These are phyloP conservation scores for Cardiocondyla obscurior DNA, from an alignment of 1,140 invertebrate species.

Conservation along the genomic window DNA sequence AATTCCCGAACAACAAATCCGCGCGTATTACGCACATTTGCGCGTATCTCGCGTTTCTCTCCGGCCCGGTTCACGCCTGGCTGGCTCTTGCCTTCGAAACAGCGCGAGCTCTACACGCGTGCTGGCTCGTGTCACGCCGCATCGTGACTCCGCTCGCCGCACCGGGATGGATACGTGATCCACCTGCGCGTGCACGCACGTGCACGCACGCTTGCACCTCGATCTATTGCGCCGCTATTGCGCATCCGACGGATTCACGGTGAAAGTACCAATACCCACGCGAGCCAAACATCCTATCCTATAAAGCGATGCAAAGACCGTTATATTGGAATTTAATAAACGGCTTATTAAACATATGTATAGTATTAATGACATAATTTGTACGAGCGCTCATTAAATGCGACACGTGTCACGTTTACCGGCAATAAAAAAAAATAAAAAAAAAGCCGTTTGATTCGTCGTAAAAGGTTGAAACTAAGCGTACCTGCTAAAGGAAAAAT, in stretches of 20 bases:
- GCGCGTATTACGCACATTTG: neutral
- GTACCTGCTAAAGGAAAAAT: neutral
- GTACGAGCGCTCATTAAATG: neutral
- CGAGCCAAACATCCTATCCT: neutral
- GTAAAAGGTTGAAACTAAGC: neutral
- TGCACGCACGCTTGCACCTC: slow-evolving; percentile 7
- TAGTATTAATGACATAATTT: neutral
- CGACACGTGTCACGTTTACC: neutral
- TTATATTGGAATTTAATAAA: slow-evolving; percentile 5
- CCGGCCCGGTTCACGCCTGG: slow-evolving; percentile 1
- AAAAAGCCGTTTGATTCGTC: neutral
- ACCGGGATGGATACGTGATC: slow-evolving; percentile 62
- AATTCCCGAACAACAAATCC: neutral
- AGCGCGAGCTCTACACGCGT: neutral
- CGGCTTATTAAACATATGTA: neutral
- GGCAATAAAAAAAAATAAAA: too few relatives aligned
- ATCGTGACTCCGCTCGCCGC: too few relatives aligned
- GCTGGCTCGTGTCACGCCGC: neutral
- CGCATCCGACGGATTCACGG: slow-evolving; percentile 59
- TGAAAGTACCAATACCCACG: slow-evolving; percentile 68
- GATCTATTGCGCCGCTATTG: too few relatives aligned
- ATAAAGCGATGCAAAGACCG: slow-evolving; percentile 2
- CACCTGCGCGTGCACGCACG: slow-evolving; percentile 65
- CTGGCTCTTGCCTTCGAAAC: slow-evolving; percentile 51
- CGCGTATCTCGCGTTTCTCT: slow-evolving; percentile 14